Percentiles rank a stretch among this genome's conserved stretches.
Conservation (phyloP, 2,888 invertebrate species). For the Xestia xanthographa region DNA sequence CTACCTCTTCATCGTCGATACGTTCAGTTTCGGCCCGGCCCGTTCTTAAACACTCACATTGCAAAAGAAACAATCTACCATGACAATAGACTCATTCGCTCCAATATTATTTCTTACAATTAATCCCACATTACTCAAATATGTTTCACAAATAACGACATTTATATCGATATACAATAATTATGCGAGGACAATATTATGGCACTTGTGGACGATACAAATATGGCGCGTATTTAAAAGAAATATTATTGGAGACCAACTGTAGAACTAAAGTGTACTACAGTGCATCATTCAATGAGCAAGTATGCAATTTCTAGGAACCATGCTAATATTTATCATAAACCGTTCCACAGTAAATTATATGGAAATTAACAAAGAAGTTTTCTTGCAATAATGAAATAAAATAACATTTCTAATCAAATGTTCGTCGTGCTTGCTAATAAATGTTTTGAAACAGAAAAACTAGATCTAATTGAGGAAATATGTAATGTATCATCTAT, state of each 20-base stretch:
- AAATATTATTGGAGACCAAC: slow-evolving; percentile 88
- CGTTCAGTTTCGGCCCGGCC: slow-evolving; percentile 86
- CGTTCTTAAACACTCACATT: slow-evolving; percentile 86
- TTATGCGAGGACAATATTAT: background rate
- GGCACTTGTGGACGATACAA: slow-evolving; percentile 4
- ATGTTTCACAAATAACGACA: background rate
- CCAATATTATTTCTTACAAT: slow-evolving; percentile 87
- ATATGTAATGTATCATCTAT: slow-evolving; percentile 67
- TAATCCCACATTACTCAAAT: slow-evolving; percentile 46
- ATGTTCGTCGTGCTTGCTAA: slow-evolving; percentile 67
- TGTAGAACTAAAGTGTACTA: slow-evolving; percentile 68
- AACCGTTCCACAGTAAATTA: slow-evolving; percentile 43
- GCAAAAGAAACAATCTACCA: slow-evolving; percentile 90
- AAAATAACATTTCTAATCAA: slow-evolving; percentile 53
- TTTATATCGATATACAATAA: background rate
- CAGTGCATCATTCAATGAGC: slow-evolving; percentile 69
- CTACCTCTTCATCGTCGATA: slow-evolving; percentile 88
- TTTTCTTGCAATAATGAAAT: slow-evolving; percentile 52
- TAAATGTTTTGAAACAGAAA: slow-evolving; percentile 56
- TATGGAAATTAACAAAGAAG: slow-evolving; percentile 28
- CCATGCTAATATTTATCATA: slow-evolving; percentile 63
- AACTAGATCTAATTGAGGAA: slow-evolving; percentile 82
- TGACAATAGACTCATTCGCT: slow-evolving; percentile 89
- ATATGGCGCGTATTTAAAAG: slow-evolving; percentile 59
- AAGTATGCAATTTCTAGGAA: slow-evolving; percentile 60